These are phyloP conservation scores for Drosophila borborema DNA, from an alignment of 2,888 invertebrate species.

Conservation along the genomic window DNA sequence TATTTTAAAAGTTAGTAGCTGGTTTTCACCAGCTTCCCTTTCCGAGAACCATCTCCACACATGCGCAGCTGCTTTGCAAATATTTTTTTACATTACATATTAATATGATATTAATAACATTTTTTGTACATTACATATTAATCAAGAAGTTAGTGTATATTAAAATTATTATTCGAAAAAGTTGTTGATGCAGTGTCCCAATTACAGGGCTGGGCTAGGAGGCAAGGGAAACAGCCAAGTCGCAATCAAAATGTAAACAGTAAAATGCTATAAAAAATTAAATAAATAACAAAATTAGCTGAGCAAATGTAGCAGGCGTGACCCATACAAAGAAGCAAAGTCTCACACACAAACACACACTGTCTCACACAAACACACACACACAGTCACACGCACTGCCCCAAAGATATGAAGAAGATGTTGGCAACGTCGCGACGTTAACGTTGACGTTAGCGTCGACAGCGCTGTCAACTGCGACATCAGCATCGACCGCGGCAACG, in stretches of 20 bases:
- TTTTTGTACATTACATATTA: not conserved
- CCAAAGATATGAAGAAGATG: constrained; percentile 67
- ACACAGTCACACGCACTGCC: constrained; percentile 1
- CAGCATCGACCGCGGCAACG: constrained; percentile 39
- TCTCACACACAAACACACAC: constrained; percentile 25
- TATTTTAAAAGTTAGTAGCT: not conserved
- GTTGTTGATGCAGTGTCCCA: constrained; percentile 2
- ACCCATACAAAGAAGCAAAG: constrained; percentile 37
- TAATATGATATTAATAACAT: too few species aligned
- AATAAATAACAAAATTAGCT: constrained; percentile 68
- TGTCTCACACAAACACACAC: constrained; percentile 1
- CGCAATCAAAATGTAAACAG: constrained; percentile 74
- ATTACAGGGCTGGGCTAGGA: not conserved
- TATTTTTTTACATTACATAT: not conserved
- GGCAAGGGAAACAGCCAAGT: constrained; percentile 14
- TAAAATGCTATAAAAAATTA: constrained; percentile 58
- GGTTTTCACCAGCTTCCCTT: not conserved
- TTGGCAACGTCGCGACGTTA: constrained; percentile 10
- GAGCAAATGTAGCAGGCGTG: constrained; percentile 45
- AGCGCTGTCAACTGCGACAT: constrained; percentile 4
- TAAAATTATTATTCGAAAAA: not conserved
- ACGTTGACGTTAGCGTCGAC: constrained; percentile 15
- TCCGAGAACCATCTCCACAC: too few species aligned
- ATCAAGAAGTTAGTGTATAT: not conserved
- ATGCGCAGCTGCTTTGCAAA: not conserved